Percentiles rank a stretch among this genome's conserved stretches.
Evolutionary conservation across 2,888 invertebrate genomes (phyloP).

Genomic region (Aspidiotus destructor): DNA sequence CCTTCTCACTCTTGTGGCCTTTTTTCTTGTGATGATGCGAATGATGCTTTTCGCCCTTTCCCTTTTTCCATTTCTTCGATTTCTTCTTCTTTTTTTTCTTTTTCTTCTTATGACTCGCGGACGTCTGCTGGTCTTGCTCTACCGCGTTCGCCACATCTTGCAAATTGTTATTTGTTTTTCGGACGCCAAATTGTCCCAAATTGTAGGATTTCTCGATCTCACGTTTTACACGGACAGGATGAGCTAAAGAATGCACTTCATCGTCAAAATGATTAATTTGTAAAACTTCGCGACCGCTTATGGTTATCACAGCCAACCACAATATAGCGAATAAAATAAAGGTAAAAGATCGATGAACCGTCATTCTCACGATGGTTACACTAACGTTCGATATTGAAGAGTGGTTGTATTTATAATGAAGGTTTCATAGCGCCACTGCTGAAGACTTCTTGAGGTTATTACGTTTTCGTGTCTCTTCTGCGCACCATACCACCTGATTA

Average conservation of each 20-base stretch:
- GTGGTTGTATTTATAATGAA: constrained; percentile 24
- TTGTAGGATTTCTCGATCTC: constrained; percentile 15
- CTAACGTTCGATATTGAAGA: constrained; percentile 13
- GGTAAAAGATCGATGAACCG: constrained; percentile 4
- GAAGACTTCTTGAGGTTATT: constrained; percentile 18
- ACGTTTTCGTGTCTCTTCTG: constrained; percentile 25
- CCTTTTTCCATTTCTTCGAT: constrained; percentile 40
- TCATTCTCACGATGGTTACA: constrained; percentile 23
- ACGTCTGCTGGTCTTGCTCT: constrained; percentile 33
- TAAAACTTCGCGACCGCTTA: constrained; percentile 15
- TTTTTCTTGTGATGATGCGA: constrained; percentile 58
- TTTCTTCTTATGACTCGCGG: constrained; percentile 42
- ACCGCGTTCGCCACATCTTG: neutral
- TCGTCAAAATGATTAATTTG: constrained; percentile 1
- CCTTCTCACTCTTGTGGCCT: constrained; percentile 69
- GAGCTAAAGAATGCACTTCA: constrained; percentile 34
- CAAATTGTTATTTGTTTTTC: neutral
- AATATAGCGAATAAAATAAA: constrained; percentile 16
- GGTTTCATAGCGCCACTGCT: constrained; percentile 13
- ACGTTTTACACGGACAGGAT: constrained; percentile 45
- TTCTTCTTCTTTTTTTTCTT: constrained; percentile 39
- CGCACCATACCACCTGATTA: neutral
- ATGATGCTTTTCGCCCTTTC: constrained; percentile 61
- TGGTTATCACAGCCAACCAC: constrained; percentile 2
- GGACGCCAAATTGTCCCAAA: neutral